Evolutionary conservation across 2,888 invertebrate species (phyloP), one percentile per base, ranked within the genome.

Genomic region (Cremastobaeus sp.): DNA sequence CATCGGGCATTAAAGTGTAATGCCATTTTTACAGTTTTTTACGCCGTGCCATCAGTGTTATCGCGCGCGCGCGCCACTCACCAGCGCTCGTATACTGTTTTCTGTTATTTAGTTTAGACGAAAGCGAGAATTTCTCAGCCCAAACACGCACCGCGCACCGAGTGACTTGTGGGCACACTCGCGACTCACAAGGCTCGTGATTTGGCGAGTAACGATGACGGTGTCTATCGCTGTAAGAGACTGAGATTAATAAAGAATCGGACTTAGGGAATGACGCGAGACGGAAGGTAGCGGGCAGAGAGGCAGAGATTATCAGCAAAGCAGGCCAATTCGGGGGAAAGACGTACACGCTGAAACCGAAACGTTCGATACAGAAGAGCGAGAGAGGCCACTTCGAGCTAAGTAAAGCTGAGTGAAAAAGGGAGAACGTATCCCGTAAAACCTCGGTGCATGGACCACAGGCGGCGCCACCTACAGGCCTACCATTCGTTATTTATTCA

Each of bases 381-480:
- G 65, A 57, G 43, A 72, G 39, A 6, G 30, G 8, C 18, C 30
- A 20, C 5, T 18, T 1, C 4, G 37, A 48, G 14, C 12, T 30
- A 39, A 18, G 47, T n/a, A 35, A 37, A 14, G 8, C 8, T n/a
- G n/a, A n/a, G n/a, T n/a, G n/a, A n/a, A n/a, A n/a, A n/a, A n/a
- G n/a, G n/a, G n/a, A n/a, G n/a, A n/a, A n/a, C n/a, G n/a, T n/a
- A n/a, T n/a, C n/a, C n/a, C n/a, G n/a, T n/a, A n/a, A 14, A 76
- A 75, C 72, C 68, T 78, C 75, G 77, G 81, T 82, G 71, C 81
- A 81, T 74, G 72, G 48, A 52, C 76, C 66, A 43, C 11, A 35
- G 77, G 73, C 59, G 80, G 82, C 79, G 81, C 79, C 79, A 82
- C 79, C 70, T 79, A 39, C 60, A 30, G 20, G 52, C 25, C 15